Base-by-base conservation (phyloP, 2,113 vertebrate genomes). In the Pangasianodon gigas region DNA sequence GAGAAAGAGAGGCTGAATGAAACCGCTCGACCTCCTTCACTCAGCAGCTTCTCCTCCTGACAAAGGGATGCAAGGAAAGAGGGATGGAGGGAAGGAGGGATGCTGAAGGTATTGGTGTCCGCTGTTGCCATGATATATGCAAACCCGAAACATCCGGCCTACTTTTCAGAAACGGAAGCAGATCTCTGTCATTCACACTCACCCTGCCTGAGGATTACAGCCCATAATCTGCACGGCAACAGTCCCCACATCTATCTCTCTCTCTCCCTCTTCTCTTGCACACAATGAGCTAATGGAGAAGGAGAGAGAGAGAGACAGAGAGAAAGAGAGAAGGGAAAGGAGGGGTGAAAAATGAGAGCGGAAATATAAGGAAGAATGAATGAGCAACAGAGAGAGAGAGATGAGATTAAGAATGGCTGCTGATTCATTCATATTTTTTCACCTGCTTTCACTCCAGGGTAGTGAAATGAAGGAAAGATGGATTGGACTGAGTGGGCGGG, bases 201-300 rank as follows among this genome's bases (percentile, higher is more conserved):
- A 91, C 91, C 91, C 87, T 71, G 41, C 92, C 93, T 93, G 89
- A 93, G 94, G 94, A 96, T 96, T 95, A 93, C 89, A 91, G 93
- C 84, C 81, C 89, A 93, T 97, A 96, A 96, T 96, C 95, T 97
- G 94, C 95, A 95, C 91, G 74, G 96, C 94, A 97, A 94, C 95
- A 94, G 92, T 90, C 89, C n/a, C 75, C 85, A 71, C 91, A 67
- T 85, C 89, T 87, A 91, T 14, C 0, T 46, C 65, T 52, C 60
- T 46, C 77, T 44, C 0, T 51, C 74, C 71, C 60, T 67, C 77
- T 62, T 52, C 62, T 82, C 51, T 69, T 65, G 37, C 11, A 67
- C 85, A 89, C 85, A 5, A 84, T 82, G 92, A 93, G 89, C 84
- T 90, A 82, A 87, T 46, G 65, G 74, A 69, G 74, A 46, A 48